Evolutionary conservation across 2,797 vertebrate genomes (phyloP).

Genomic region (Tapera naevia): DNA sequence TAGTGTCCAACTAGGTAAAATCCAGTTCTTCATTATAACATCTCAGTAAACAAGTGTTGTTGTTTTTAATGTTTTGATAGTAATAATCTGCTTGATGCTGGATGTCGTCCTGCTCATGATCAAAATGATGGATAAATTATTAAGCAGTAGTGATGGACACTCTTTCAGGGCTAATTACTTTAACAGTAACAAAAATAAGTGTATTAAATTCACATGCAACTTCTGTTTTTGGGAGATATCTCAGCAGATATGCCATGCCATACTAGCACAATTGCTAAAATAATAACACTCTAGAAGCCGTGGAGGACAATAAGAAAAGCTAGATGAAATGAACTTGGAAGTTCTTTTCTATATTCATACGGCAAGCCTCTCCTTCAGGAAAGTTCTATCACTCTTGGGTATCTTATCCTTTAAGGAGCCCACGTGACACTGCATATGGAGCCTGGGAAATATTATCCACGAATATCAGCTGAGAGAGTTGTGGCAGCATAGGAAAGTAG

Average conservation of each 20-base stretch:
- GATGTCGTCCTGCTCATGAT: neutral
- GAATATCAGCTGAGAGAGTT: neutral
- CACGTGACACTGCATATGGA: neutral
- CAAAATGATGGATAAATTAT: neutral
- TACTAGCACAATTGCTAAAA: neutral
- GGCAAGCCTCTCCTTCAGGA: neutral
- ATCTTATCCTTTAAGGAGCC: neutral
- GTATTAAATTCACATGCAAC: neutral
- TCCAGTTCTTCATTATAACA: neutral
- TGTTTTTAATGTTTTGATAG: neutral
- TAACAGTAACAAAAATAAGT: slow-evolving; percentile 18
- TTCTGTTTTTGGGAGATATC: slow-evolving; percentile 4
- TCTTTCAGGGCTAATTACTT: slow-evolving; percentile 25
- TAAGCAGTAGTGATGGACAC: neutral
- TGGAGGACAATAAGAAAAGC: neutral
- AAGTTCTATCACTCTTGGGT: neutral
- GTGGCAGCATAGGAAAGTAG: neutral
- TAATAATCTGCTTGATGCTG: neutral
- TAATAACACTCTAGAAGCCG: neutral
- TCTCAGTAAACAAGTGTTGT: neutral
- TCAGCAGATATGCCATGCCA: neutral
- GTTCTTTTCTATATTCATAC: neutral
- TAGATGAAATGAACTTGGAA: neutral
- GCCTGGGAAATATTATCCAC: neutral
- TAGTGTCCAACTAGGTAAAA: neutral